These are phyloP conservation scores for Nematolebias whitei DNA, from an alignment of 2,113 vertebrate species.

Conservation along the genomic window DNA sequence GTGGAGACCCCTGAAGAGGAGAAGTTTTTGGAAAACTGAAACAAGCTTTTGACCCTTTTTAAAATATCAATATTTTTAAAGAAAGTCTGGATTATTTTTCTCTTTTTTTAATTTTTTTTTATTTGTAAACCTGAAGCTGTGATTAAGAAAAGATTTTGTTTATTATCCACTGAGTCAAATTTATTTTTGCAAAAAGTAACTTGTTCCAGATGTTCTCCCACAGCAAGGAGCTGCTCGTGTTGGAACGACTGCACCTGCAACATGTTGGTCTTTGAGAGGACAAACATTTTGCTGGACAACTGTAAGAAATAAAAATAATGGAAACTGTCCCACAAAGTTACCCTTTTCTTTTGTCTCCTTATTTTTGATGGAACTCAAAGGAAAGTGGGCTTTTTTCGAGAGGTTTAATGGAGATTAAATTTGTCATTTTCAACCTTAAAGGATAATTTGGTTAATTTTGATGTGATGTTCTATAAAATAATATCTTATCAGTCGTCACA, in stretches of 20 bases:
- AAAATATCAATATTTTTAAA: no score
- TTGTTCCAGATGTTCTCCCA: neutral
- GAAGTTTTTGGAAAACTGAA: no score
- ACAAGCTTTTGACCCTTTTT: no score
- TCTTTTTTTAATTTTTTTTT: no score
- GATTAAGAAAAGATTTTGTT: no score
- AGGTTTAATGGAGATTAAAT: no score
- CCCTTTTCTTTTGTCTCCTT: neutral
- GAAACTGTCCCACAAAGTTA: conserved; percentile 12
- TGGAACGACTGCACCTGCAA: conserved; percentile 1
- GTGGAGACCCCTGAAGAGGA: no score
- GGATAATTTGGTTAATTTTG: no score
- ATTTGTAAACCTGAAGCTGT: neutral
- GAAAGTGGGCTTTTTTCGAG: neutral
- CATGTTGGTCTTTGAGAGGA: conserved; percentile 16
- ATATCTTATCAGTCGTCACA: no score
- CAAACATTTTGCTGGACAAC: conserved; percentile 4
- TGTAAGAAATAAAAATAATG: conserved; percentile 9
- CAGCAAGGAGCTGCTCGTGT: neutral
- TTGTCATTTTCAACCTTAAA: no score
- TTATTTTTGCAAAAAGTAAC: neutral
- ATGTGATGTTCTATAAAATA: no score
- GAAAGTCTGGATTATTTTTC: neutral
- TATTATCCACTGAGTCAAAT: neutral
- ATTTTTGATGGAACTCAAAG: neutral